Conservation (phyloP, 2,797 vertebrate genomes). For the Sebastes diaconus region DNA sequence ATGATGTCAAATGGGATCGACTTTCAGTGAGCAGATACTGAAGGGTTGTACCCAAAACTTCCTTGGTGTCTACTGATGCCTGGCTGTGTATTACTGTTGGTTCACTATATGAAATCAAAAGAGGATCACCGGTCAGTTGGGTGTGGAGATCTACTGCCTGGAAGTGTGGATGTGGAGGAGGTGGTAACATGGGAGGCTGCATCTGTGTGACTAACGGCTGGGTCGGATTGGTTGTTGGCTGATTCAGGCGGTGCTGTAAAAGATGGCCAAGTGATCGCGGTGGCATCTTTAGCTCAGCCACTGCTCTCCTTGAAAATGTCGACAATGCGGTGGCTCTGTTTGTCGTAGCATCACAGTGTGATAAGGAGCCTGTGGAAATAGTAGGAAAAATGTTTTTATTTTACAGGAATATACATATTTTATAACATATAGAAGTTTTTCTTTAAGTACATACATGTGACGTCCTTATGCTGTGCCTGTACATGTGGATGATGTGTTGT, state of each 20-base stretch:
- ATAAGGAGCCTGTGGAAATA: conserved; percentile 51
- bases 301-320: conserved; percentile 9
- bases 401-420: background rate
- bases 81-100: background rate
- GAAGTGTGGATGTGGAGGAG: conserved; percentile 53
- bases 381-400: background rate
- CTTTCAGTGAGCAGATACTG: conserved; percentile 5
- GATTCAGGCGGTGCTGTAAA: conserved; percentile 16
- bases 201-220: conserved; percentile 55
- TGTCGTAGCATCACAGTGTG: conserved; percentile 13
- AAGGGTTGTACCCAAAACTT: conserved; percentile 3
- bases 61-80: background rate
- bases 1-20: conserved; percentile 5
- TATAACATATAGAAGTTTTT: background rate
- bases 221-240: conserved; percentile 29
- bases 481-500: conserved; percentile 15
- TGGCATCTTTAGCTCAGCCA: conserved; percentile 8
- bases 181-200: conserved; percentile 55
- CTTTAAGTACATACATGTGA: conserved; percentile 48
- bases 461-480: conserved; percentile 14
- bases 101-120: conserved; percentile 21
- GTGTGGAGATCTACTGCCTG: conserved; percentile 28
- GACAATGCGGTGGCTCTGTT: background rate
- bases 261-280: background rate
- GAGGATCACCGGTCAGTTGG: conserved; percentile 9